Conservation (phyloP, 2,888 invertebrate genomes). For the Germaria angustata region DNA sequence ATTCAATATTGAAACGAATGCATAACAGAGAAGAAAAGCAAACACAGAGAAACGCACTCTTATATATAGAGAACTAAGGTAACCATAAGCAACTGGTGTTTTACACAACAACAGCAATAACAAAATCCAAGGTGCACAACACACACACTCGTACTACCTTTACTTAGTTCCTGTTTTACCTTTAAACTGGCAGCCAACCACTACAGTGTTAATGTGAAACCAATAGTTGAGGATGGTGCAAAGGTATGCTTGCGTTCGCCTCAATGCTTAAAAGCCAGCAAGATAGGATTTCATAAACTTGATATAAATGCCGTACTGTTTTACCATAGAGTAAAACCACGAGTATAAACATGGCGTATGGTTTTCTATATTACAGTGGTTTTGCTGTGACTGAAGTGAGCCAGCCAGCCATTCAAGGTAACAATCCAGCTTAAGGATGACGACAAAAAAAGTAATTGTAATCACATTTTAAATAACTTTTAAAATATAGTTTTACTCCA, state of each 20-base stretch:
- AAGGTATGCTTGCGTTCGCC: conserved; percentile 25
- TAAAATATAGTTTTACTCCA: conserved; percentile 15
- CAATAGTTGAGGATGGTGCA: conserved; percentile 15
- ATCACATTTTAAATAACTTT: conserved; percentile 32
- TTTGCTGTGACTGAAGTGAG: conserved; percentile 47
- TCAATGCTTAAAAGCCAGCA: background rate
- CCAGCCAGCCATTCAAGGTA: conserved; percentile 36
- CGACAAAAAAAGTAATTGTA: conserved; percentile 3
- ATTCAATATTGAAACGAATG: conserved; percentile 65
- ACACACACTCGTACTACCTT: conserved; percentile 12
- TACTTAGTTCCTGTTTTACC: background rate
- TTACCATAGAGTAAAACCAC: conserved; percentile 50
- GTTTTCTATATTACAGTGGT: conserved; percentile 63
- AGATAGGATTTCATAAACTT: background rate
- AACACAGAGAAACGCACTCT: conserved; percentile 22
- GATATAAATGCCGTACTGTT: conserved; percentile 32
- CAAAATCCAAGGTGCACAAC: background rate
- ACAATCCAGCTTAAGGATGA: conserved; percentile 23
- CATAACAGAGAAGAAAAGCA: conserved; percentile 36
- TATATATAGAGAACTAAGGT: conserved; percentile 45
- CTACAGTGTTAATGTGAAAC: conserved; percentile 54
- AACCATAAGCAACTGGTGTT: conserved; percentile 77
- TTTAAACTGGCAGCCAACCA: conserved; percentile 35
- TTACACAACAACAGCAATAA: conserved; percentile 60
- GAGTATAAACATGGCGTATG: conserved; percentile 55